Evolutionary conservation across 2,113 vertebrate genomes (phyloP), one percentile per base, ranked within the genome.

Genomic region (Anoura caudifer): DNA sequence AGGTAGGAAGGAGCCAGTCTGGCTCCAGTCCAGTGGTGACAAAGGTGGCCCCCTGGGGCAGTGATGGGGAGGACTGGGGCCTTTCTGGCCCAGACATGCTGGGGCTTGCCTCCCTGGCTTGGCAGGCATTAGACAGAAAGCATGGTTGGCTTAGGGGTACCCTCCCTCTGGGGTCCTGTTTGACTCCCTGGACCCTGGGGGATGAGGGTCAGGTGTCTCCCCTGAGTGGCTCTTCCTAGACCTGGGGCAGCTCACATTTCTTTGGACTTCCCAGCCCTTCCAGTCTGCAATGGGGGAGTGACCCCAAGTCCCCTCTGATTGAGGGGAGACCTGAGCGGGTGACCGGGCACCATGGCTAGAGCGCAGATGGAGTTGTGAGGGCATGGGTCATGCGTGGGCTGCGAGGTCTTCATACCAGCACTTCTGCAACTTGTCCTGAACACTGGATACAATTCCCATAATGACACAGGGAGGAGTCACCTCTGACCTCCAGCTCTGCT

Each of bases 51-150:
- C 75, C 24, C 43, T 4, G 38, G 38, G 43, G 38, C 92, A 28
- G 26, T 59, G 33, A 4, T 2, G 2, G 3, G 19, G 43, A 19
- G 13, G 12, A 12, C 1, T 0, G 0, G 10, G 26, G 3, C 9
- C 10, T 7, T 38, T 69, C 10, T 3, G 38, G 43, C 28, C 4
- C 52, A 36, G 76, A 33, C n/a, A 65, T 72, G 38, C 12, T 11
- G 26, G 45, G 47, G 17, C 81, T 19, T 8, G 52, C 43, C 19
- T 11, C 31, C 26, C 15, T 63, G 54, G 76, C 52, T 12, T 72
- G 28, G 77, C 8, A n/a, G n/a, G n/a, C n/a, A n/a, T n/a, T n/a
- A n/a, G n/a, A n/a, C n/a, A n/a, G n/a, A n/a, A n/a, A n/a, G 45
- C 45, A 47, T 47, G 45, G 7, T 9, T 47, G 45, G 50, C 54